Conservation (phyloP, 1,140 invertebrate species). For the Cydia strobilella region DNA sequence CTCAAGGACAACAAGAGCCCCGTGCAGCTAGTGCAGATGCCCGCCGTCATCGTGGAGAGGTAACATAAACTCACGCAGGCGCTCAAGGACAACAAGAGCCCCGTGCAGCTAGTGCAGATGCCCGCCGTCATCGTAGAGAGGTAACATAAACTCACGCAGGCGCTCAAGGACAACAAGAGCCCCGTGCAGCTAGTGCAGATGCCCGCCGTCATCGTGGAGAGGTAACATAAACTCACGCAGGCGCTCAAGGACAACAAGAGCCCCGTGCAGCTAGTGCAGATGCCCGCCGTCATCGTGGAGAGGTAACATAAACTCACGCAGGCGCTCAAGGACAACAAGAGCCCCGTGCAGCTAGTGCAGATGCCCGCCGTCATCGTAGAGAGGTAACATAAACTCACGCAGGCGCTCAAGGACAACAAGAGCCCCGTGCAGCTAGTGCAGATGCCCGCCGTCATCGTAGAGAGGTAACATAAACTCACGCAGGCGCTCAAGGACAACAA, state of each 20-base stretch:
- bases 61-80: constrained; percentile 99
- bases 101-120: constrained; percentile 98
- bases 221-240: constrained; percentile 98
- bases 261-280: constrained; percentile 98
- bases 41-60: constrained; percentile 97
- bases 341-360: constrained; percentile 97
- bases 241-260: constrained; percentile 97
- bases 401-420: constrained; percentile 97
- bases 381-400: constrained; percentile 97
- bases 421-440: constrained; percentile 98
- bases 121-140: constrained; percentile 97
- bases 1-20: constrained; percentile 97
- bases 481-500: constrained; percentile 98
- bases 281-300: constrained; percentile 98
- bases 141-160: constrained; percentile 98
- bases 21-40: constrained; percentile 98
- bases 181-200: constrained; percentile 98
- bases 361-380: constrained; percentile 99
- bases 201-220: constrained; percentile 98
- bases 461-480: constrained; percentile 97
- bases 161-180: constrained; percentile 96
- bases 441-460: constrained; percentile 98
- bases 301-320: constrained; percentile 98
- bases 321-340: constrained; percentile 97
- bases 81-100: constrained; percentile 96